Percentiles rank a stretch among this genome's conserved stretches.
Conservation (phyloP, 2,797 vertebrate genomes). For the Moxostoma hubbsi region DNA sequence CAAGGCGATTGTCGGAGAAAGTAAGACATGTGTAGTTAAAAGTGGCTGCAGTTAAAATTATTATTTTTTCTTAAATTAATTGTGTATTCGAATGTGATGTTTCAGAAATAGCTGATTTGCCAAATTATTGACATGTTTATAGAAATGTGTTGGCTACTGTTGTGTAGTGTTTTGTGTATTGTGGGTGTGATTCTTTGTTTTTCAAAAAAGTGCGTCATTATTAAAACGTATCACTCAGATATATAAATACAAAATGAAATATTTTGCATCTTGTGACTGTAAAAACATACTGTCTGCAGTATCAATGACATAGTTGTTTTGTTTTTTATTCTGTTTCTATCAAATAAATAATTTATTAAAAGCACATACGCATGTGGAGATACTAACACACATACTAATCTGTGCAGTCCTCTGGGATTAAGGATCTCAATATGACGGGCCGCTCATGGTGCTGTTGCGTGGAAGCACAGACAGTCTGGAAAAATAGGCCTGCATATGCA, state of each 20-base stretch:
- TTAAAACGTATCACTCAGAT: not conserved
- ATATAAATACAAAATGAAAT: not conserved
- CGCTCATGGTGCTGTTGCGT: constrained; percentile 2
- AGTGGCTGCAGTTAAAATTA: not conserved
- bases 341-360: not conserved
- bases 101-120: not conserved
- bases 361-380: constrained; percentile 1
- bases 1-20: constrained; percentile 90
- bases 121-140: not conserved
- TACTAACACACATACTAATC: constrained; percentile 35
- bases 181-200: not conserved
- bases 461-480: not conserved
- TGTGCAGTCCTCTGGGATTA: constrained; percentile 48
- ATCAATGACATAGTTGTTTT: not conserved
- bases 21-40: constrained; percentile 73
- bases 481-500: not conserved
- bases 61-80: too few relatives aligned
- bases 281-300: too few relatives aligned
- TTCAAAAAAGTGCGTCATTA: not conserved
- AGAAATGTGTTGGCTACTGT: not conserved
- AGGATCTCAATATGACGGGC: constrained; percentile 6
- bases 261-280: not conserved
- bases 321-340: not conserved
- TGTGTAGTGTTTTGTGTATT: not conserved
- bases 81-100: not conserved